Base-by-base conservation (phyloP, 2,888 invertebrate species). In the Lepetodrilus schrolli region DNA sequence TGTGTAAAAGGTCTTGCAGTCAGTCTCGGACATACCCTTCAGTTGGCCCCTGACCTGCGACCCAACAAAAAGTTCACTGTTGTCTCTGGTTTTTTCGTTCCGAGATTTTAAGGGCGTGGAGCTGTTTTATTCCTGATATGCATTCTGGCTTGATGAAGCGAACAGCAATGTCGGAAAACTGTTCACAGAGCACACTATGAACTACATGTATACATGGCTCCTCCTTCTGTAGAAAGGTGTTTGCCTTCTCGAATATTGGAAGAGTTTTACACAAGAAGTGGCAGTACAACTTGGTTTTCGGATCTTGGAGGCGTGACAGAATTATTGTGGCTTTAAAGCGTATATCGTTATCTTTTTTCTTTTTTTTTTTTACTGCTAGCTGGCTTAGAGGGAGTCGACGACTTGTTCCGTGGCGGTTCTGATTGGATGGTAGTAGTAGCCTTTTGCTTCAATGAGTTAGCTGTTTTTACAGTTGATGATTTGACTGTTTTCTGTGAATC, bases 91-190 rank as follows among this genome's bases (percentile, higher is more conserved):
- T 21, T 47, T 47, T 13, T 38, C 21, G 20, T 23, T 21, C 30
- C 23, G 26, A 21, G 23, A n/a, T 30, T 20, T 17, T 21, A n/a
- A 34, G 10, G n/a, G n/a, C n/a, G n/a, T n/a, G n/a, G n/a, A n/a
- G n/a, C n/a, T n/a, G n/a, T n/a, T n/a, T n/a, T n/a, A 10, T 13
- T 21, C 49, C 17, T 49, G 37, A 34, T 30, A 76, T 58, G 17
- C 49, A 66, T 20, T 34, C 23, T 37, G 76, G 70, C 66, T 73
- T 76, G 21, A 74, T 50, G 71, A 73, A 76, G 37, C 58, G 48
- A 13, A 26, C 20, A 37, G 65, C 20, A 17, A 72, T 36, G 17
- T 58, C 26, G 38, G n/a, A 13, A 10, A 58, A 21, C 34, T 51
- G 58, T 34, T 43, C 50, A n/a, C 17, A 37, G 20, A 58, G 51